Percentiles rank a stretch among this genome's conserved stretches.
phyloP scores from a whole-genome alignment of 2,888 invertebrate genomes.

The Priocnemis perturbator region DNA sequence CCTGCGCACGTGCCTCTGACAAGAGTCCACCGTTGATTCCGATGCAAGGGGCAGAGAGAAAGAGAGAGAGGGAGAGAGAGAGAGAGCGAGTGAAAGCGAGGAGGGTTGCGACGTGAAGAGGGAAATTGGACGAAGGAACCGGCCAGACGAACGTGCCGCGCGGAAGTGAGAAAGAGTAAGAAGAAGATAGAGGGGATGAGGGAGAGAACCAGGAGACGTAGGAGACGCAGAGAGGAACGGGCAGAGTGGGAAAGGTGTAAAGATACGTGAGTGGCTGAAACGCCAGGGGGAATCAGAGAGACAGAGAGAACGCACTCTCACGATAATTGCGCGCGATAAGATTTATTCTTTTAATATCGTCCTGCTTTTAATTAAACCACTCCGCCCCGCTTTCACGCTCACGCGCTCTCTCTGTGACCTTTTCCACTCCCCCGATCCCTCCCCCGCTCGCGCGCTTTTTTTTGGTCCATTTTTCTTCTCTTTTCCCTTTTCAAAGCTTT shows the following conservation, averaged over 20 bases:
- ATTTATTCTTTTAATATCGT: constrained; percentile 44
- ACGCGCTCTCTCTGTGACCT: neutral
- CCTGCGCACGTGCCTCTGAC: constrained; percentile 69
- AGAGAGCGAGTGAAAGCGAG: neutral
- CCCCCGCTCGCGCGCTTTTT: neutral
- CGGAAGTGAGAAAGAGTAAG: neutral
- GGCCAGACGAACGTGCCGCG: too few relatives aligned
- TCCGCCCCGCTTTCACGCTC: constrained; percentile 14
- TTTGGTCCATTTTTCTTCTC: neutral
- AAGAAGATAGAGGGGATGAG: constrained; percentile 20
- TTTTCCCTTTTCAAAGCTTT: constrained; percentile 2
- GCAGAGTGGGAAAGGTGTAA: constrained; percentile 6
- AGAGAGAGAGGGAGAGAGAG: neutral
- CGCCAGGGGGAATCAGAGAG: constrained; percentile 3
- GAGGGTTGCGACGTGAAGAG: neutral
- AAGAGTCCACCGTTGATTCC: constrained; percentile 47
- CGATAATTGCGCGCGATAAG: constrained; percentile 40
- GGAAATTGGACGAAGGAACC: constrained; percentile 11
- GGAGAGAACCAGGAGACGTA: too few relatives aligned
- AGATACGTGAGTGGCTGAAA: constrained; percentile 10
- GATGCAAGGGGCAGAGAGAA: constrained; percentile 13
- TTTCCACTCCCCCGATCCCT: neutral
- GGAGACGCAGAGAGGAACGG: constrained; percentile 11
- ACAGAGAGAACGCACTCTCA: constrained; percentile 21
- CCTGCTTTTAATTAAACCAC: constrained; percentile 43